Percentiles rank a stretch among this genome's conserved stretches.
Evolutionary conservation across 1,140 invertebrate genomes (phyloP).

Genomic region (Psix sp.): DNA sequence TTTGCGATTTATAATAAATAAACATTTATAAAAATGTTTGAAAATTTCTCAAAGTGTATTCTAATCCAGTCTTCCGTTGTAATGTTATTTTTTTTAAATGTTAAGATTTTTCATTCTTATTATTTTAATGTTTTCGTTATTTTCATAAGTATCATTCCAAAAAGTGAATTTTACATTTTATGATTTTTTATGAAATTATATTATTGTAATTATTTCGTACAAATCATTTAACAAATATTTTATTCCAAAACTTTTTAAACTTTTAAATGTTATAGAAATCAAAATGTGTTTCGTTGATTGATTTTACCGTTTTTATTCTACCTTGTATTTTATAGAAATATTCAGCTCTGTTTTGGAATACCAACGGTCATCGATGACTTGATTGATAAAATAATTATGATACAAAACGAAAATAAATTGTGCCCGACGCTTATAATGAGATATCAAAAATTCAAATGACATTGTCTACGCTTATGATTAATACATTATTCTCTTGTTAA

Average conservation of each 20-base stretch:
- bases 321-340: neutral
- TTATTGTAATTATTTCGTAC: no score
- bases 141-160: no score
- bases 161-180: no score
- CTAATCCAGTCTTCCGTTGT: neutral
- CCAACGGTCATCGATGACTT: neutral
- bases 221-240: neutral
- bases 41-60: neutral
- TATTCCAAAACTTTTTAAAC: neutral
- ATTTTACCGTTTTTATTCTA: neutral
- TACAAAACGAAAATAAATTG: constrained; percentile 1
- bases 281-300: neutral
- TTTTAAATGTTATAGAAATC: neutral
- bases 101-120: no score
- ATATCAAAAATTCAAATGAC: neutral
- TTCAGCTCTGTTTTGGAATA: neutral
- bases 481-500: neutral
- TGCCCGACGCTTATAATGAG: neutral
- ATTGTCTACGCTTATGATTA: neutral
- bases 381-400: neutral
- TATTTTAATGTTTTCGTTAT: no score
- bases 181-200: no score
- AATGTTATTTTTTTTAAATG: neutral
- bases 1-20: neutral
- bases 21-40: neutral